These are phyloP conservation scores for Halocynthia aurantium DNA, from an alignment of 23 tunicate genomes.

Conservation along the genomic window DNA sequence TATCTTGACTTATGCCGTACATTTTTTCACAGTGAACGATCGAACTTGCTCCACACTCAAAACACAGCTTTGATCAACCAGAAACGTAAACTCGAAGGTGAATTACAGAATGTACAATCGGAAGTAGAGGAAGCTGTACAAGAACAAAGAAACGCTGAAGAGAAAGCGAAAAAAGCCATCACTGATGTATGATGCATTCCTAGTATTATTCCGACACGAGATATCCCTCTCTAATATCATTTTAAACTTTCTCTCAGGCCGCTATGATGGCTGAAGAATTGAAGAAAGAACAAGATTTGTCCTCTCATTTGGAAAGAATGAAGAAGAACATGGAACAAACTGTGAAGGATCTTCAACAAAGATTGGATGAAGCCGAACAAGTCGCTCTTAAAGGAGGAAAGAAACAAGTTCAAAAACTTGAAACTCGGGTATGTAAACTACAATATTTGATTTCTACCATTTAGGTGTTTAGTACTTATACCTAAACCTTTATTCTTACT, in stretches of 20 bases:
- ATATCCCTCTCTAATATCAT: neutral
- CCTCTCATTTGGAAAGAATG: constrained; percentile 38
- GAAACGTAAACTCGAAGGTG: constrained; percentile 33
- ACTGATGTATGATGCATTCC: constrained; percentile 50
- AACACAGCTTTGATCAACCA: constrained; percentile 36
- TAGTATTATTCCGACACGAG: neutral
- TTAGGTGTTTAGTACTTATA: neutral
- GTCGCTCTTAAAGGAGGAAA: constrained; percentile 80
- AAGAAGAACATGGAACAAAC: constrained; percentile 78
- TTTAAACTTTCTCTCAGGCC: constrained; percentile 31
- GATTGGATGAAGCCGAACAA: constrained; percentile 96
- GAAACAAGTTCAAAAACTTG: constrained; percentile 42
- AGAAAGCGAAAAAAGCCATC: constrained; percentile 93
- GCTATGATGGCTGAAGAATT: constrained; percentile 94
- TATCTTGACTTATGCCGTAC: no score
- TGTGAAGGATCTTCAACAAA: constrained; percentile 91
- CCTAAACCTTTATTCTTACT: neutral
- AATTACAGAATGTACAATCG: constrained; percentile 14
- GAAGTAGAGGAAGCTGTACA: constrained; percentile 36
- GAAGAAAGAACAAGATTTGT: constrained; percentile 40
- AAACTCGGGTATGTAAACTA: constrained; percentile 17
- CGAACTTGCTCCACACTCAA: constrained; percentile 29
- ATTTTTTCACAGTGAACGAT: constrained; percentile 14
- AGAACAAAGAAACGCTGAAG: constrained; percentile 29
- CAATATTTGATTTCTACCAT: neutral